Base-by-base conservation (phyloP, 2,888 invertebrate genomes). In the Eretmocerus hayati region DNA sequence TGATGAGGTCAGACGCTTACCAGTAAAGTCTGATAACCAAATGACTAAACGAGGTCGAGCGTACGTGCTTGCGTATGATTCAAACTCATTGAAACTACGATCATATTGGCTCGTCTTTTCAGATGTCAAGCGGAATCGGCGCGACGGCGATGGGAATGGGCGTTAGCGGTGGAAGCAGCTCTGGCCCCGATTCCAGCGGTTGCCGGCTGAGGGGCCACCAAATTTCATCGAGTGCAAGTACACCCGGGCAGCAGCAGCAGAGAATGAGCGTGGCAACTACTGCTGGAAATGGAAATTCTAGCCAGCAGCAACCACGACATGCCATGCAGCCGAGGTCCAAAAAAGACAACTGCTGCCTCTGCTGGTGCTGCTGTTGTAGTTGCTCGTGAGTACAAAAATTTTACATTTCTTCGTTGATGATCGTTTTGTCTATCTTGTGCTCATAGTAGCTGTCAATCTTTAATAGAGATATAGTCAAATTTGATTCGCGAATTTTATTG, bases 291-390 rank as follows among this genome's bases (percentile, higher is more conserved):
- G 55, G 57, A 53, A 61, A 67, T 37, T 66, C 67, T 56, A 64
- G 61, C 47, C 62, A 58, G 37, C 56, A 62, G 43, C 60, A 62
- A 58, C 63, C 61, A 52, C 75, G 75, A 72, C 74, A 76, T 71
- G 76, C 69, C 67, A 75, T 74, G 69, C 75, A 63, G 58, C 68
- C 68, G 40, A 64, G 75, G 63, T 75, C 75, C 67, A 74, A 74
- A 72, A 77, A 77, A 74, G 77, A 73, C 75, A 77, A 77, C 74
- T 79, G 71, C 60, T 77, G 78, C 61, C 76, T 79, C 64, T 78
- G 78, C 72, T 79, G 79, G 74, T 79, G 79, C 72, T 79, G 78
- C 67, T 77, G 77, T 62, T 79, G 79, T 71, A 79, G 78, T 65
- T 73, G 74, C 66, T 72, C 72, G 67, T 80, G 79, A n/a, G n/a